A percentile compares a stretch with the other conserved stretches of the same genome.
phyloP scores from a whole-genome alignment of 2,113 vertebrate species.

The Catagonus wagneri region DNA sequence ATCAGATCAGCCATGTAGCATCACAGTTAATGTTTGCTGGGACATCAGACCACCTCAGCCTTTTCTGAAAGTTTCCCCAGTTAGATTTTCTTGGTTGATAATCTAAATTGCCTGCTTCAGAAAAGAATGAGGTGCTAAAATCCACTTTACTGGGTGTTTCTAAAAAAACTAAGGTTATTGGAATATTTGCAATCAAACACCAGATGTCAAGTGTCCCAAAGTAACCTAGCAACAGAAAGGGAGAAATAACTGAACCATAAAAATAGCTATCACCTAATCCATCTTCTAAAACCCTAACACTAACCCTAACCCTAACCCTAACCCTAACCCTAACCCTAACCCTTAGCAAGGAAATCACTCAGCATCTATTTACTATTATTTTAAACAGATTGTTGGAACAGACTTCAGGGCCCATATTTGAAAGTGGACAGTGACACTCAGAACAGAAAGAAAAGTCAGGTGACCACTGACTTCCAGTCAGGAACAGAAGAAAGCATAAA shows the following conservation, averaged over 20 bases:
- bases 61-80: neutral
- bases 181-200: slow-evolving; percentile 28
- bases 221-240: slow-evolving; percentile 11
- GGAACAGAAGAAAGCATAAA: neutral
- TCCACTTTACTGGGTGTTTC: neutral
- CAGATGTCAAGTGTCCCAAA: neutral
- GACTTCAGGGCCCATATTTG: neutral
- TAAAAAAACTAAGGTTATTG: neutral
- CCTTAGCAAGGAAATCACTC: neutral
- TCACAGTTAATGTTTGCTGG: neutral
- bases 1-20: neutral
- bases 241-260: neutral
- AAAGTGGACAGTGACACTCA: neutral
- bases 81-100: neutral
- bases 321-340: no score
- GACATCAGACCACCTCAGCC: neutral
- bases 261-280: neutral
- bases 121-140: neutral
- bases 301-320: no score
- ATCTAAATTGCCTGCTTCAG: neutral
- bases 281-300: neutral
- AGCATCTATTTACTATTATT: slow-evolving; percentile 1
- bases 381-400: slow-evolving; percentile 16
- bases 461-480: neutral
- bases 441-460: neutral